phyloP scores from a whole-genome alignment of 2,888 invertebrate species.

The Cerceris ruficornis region DNA sequence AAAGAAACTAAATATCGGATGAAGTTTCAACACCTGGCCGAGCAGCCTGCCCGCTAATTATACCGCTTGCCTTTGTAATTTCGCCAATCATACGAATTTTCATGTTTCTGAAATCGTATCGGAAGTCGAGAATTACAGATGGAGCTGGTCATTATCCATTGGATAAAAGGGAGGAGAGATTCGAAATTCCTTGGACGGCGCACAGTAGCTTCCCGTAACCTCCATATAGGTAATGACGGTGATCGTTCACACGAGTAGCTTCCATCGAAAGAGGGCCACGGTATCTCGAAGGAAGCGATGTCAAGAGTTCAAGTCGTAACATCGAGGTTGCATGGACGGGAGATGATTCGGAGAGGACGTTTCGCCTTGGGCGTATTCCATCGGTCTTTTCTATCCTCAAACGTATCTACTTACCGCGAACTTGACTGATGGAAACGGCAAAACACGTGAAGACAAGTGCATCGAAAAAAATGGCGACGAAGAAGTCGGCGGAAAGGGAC shows the following conservation, averaged over 20 bases:
- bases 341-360: constrained; percentile 25
- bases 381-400: constrained; percentile 28
- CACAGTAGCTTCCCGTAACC: background rate
- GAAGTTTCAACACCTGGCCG: too few species aligned
- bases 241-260: constrained; percentile 19
- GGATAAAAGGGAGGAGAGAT: background rate
- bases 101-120: background rate
- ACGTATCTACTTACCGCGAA: constrained; percentile 15
- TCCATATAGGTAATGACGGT: constrained; percentile 28
- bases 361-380: constrained; percentile 27
- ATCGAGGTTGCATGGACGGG: constrained; percentile 27
- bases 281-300: constrained; percentile 15
- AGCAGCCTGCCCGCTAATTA: background rate
- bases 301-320: constrained; percentile 40
- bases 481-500: constrained; percentile 43
- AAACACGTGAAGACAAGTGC: background rate
- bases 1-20: too few species aligned
- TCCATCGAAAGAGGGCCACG: constrained; percentile 8
- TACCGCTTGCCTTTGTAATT: background rate
- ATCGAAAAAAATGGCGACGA: constrained; percentile 27
- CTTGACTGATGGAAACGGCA: constrained; percentile 18
- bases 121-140: background rate
- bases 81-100: background rate
- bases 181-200: background rate
- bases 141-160: background rate